Evolutionary conservation across 2,113 vertebrate species (phyloP), one percentile per base, ranked within the genome.

Genomic region (Phyllostomus discolor): DNA sequence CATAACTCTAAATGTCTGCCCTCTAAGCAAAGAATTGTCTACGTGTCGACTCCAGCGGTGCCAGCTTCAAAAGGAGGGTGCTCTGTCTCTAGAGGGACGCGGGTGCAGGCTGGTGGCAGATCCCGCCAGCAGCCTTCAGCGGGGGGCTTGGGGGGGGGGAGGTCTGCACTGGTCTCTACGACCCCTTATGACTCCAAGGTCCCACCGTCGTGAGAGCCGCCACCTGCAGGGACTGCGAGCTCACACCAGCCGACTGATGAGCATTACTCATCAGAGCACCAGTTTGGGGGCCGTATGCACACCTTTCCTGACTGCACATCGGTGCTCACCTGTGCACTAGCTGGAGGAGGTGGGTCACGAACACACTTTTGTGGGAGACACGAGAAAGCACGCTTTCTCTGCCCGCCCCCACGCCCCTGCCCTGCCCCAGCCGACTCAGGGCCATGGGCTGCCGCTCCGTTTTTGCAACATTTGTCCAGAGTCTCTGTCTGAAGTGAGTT

Each of bases 71-170:
- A 48, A 35, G 20, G 20, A 48, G 7, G 3, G 0, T 26, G 38
- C 33, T n/a, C 33, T 62, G 4, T 28, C 35, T 80, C n/a, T 43
- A 38, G 14, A 43, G 12, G 26, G 10, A 7, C 2, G 48, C 15
- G 2, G 17, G 50, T 5, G 19, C 31, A 33, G 11, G 10, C 48
- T 10, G 15, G 57, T 0, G 57, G 22, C 50, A 59, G 33, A 28
- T 3, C 0, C 0, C 11, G 33, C 54, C 1, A 35, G n/a, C 11
- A 3, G 4, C 9, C 28, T 31, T 59, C 75, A 9, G 0, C 2
- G 1, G 10, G 76, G n/a, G n/a, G n/a, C n/a, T n/a, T n/a, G n/a
- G n/a, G 1, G 10, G 76, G 41, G 17, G 5, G 1, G 48, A 12
- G 62, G 26, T 35, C 38, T 4, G 4, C 16, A 14, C 0, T 15